phyloP scores from a whole-genome alignment of 2,113 vertebrate species.

The Nothoprocta pentlandii region DNA sequence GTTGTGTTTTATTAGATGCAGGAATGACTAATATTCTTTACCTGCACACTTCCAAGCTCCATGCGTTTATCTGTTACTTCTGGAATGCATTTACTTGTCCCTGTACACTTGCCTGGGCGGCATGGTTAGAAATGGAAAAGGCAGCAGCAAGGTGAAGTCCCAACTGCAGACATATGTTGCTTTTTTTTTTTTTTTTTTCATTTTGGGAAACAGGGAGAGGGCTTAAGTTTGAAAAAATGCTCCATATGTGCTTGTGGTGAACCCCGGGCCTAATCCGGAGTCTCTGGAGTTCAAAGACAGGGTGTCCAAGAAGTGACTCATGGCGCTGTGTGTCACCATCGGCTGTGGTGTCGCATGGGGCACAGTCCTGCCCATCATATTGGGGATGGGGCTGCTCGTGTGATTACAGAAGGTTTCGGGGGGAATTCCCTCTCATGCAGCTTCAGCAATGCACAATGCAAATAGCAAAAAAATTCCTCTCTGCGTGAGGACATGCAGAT shows the following conservation, averaged over 20 bases:
- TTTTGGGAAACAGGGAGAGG: slow-evolving; percentile 4
- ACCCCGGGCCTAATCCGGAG: neutral
- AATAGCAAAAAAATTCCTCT: neutral
- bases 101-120: neutral
- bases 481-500: too few species aligned
- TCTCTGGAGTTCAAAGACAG: slow-evolving; percentile 27
- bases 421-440: neutral
- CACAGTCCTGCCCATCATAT: neutral
- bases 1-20: neutral
- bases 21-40: slow-evolving; percentile 33
- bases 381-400: neutral
- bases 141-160: neutral
- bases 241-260: slow-evolving; percentile 31
- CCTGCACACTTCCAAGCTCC: neutral
- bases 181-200: neutral
- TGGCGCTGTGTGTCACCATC: neutral
- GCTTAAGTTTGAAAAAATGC: slow-evolving; percentile 17
- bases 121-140: neutral
- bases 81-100: slow-evolving; percentile 7
- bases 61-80: neutral
- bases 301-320: slow-evolving; percentile 41
- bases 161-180: neutral
- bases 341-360: neutral
- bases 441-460: neutral
- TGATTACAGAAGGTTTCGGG: neutral